Evolutionary conservation across 2,888 invertebrate species (phyloP), one percentile per base, ranked within the genome.

Genomic region (Nymphalis c-album): DNA sequence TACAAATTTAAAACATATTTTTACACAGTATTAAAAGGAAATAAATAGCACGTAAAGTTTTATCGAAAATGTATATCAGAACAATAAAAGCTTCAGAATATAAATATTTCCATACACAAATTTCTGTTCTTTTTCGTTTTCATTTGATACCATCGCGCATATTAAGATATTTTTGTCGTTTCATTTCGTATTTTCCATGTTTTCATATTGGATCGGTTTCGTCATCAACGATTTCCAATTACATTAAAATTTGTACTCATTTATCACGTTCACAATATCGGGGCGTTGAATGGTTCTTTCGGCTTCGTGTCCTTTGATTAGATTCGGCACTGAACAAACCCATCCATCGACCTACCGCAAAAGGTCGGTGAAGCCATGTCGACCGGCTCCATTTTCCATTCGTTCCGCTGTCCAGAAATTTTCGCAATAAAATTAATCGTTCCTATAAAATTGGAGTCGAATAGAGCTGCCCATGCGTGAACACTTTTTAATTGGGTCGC

Each of bases 391-490:
- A 83, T 82, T 85, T 84, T 81, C 88, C 85, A 90, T 91, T 90
- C 86, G 88, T 90, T 88, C 83, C 87, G 88, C 88, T 90, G 90
- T 90, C 88, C 89, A 88, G 86, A 90, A 90, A 90, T 87, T 90
- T 91, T 89, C 81, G 87, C 88, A 89, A 91, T 91, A 89, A 91
- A 91, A 91, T 91, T 91, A 92, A 92, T 91, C 89, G 90, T 86
- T 87, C 84, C 91, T 86, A 91, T 90, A 91, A 91, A 91, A 91
- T 87, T 84, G 84, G 83, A 85, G 81, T 79, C 83, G 88, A 90
- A 90, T 87, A 87, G 88, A 87, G 79, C 82, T 81, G 83, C 77
- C 88, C 88, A 90, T 90, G 91, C 90, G 86, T 90, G 89, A 91
- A 90, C 86, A 90, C 85, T 90, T 91, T 91, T 91, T 91, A 92